Evolutionary conservation across 2,888 invertebrate species (phyloP).

Genomic region (Macroteleia sp.): DNA sequence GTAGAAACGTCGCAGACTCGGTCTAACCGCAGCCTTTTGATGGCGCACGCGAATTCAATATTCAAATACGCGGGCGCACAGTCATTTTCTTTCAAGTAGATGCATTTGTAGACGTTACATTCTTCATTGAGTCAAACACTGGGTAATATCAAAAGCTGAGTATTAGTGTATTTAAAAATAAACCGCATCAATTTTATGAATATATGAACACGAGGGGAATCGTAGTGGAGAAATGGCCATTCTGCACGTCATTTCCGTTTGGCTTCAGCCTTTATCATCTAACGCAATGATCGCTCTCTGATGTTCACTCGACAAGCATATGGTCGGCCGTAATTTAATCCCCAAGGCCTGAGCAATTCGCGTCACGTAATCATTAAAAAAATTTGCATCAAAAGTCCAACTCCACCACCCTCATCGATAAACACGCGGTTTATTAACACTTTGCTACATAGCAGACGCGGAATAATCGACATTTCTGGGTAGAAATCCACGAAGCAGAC

Average conservation of each 20-base stretch:
- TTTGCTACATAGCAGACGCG: neutral
- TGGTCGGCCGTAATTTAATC: slow-evolving; percentile 67
- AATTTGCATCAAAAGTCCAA: slow-evolving; percentile 21
- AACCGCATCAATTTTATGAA: slow-evolving; percentile 10
- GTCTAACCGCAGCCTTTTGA: slow-evolving; percentile 50
- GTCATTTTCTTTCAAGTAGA: slow-evolving; percentile 4
- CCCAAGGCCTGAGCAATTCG: slow-evolving; percentile 44
- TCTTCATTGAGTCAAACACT: slow-evolving; percentile 21
- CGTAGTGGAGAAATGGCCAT: slow-evolving; percentile 55
- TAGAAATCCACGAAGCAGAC: slow-evolving; percentile 5
- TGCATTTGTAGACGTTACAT: slow-evolving; percentile 17
- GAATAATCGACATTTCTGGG: slow-evolving; percentile 26
- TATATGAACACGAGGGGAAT: neutral
- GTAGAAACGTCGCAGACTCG: slow-evolving; percentile 27
- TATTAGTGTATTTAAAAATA: slow-evolving; percentile 20
- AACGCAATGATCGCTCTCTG: slow-evolving; percentile 45
- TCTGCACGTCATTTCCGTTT: slow-evolving; percentile 47
- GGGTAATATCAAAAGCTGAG: neutral
- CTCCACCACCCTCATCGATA: neutral
- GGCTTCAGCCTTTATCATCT: slow-evolving; percentile 31
- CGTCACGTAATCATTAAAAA: slow-evolving; percentile 19
- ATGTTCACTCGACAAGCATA: slow-evolving; percentile 65
- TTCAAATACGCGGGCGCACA: slow-evolving; percentile 57
- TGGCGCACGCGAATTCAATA: slow-evolving; percentile 46
- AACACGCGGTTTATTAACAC: slow-evolving; percentile 12